A percentile compares a stretch with the other conserved stretches of the same genome.
phyloP scores from a whole-genome alignment of 2,888 invertebrate species.

The Lydus trimaculatus region DNA sequence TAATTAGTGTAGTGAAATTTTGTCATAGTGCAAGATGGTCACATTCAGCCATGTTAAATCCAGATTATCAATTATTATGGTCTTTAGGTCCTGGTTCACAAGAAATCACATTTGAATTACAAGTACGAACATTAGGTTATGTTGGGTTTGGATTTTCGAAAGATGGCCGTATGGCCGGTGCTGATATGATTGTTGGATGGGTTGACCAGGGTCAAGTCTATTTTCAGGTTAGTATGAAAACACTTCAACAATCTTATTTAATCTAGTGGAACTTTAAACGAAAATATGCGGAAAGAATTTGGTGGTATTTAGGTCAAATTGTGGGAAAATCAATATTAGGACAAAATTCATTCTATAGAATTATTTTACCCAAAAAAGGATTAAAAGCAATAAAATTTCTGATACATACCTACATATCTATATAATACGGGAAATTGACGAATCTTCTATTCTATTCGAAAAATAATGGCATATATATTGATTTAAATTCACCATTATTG shows the following conservation, averaged over 20 bases:
- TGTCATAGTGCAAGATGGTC: conserved; percentile 56
- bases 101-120: conserved; percentile 83
- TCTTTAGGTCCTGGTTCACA: conserved; percentile 73
- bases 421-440: not conserved
- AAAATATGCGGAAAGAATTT: not conserved
- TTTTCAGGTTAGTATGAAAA: conserved; percentile 73
- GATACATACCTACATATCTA: no score
- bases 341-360: not conserved
- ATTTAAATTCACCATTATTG: not conserved
- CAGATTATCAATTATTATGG: conserved; percentile 71
- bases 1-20: conserved; percentile 53
- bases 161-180: conserved; percentile 79
- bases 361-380: not conserved
- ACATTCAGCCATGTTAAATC: conserved; percentile 65
- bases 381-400: not conserved
- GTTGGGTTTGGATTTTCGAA: conserved; percentile 88
- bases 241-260: no score
- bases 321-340: not conserved
- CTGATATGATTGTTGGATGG: conserved; percentile 91
- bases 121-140: conserved; percentile 84
- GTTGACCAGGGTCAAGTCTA: conserved; percentile 82
- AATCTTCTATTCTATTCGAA: not conserved
- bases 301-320: not conserved
- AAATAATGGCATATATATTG: not conserved
- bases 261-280: no score